Percentiles rank a stretch among this genome's conserved stretches.
These are phyloP conservation scores for Pristionchus entomophagus DNA, from an alignment of 2,888 invertebrate genomes.

Conservation along the genomic window DNA sequence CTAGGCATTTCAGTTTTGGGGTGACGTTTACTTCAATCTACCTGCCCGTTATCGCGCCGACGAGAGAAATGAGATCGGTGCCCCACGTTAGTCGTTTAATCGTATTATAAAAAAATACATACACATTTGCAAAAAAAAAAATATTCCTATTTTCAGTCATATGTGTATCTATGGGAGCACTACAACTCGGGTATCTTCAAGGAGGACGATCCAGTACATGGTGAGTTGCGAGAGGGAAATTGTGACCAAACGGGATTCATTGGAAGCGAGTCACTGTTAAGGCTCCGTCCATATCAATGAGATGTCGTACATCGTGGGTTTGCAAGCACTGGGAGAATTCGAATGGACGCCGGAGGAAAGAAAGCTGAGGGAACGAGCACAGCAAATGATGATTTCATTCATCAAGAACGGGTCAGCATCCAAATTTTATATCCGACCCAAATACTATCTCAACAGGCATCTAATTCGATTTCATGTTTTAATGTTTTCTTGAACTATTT, in stretches of 20 bases:
- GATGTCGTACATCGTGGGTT: slow-evolving; percentile 57
- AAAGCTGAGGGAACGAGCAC: slow-evolving; percentile 45
- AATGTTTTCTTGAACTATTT: no score
- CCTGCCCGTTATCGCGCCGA: background rate
- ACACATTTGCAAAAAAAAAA: no score
- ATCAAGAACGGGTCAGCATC: slow-evolving; percentile 52
- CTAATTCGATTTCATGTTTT: no score
- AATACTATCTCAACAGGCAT: background rate
- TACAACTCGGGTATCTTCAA: slow-evolving; percentile 52
- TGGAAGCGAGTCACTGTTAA: slow-evolving; percentile 26
- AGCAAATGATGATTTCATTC: slow-evolving; percentile 53
- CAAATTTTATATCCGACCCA: background rate
- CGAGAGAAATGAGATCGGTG: slow-evolving; percentile 2
- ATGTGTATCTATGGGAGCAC: slow-evolving; percentile 54
- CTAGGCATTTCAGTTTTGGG: slow-evolving; percentile 48
- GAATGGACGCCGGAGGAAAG: slow-evolving; percentile 50
- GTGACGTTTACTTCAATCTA: slow-evolving; percentile 28
- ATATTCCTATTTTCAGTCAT: slow-evolving; percentile 49
- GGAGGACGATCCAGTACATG: slow-evolving; percentile 48
- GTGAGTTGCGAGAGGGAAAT: background rate
- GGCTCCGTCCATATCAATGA: slow-evolving; percentile 59
- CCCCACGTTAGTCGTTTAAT: background rate
- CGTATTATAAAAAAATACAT: no score
- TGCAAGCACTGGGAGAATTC: slow-evolving; percentile 51
- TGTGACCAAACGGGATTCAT: background rate